Percentiles rank a stretch among this genome's conserved stretches.
Evolutionary conservation across 2,113 vertebrate species (phyloP).

Genomic region (Clarias magur): DNA sequence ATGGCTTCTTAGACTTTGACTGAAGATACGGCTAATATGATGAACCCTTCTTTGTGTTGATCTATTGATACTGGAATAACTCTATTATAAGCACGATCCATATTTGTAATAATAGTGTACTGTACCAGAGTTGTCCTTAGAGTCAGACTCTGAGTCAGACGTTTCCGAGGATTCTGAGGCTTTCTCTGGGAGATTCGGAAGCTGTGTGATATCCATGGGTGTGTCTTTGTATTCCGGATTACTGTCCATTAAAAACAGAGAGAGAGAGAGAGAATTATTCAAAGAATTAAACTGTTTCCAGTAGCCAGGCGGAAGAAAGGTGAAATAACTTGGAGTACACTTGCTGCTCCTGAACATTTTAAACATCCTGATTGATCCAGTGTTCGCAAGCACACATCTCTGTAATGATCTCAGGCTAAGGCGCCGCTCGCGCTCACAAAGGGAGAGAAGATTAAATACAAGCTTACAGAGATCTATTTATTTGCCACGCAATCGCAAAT

Average conservation of each 20-base stretch:
- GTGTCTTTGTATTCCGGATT: constrained; percentile 95
- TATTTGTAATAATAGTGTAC: neutral
- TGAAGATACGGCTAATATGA: neutral
- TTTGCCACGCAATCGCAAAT: constrained; percentile 50
- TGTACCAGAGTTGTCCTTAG: constrained; percentile 96
- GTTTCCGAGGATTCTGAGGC: constrained; percentile 94
- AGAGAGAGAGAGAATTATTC: constrained; percentile 34
- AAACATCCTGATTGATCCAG: constrained; percentile 56
- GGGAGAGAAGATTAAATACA: constrained; percentile 56
- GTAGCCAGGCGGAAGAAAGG: constrained; percentile 17
- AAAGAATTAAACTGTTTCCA: constrained; percentile 31
- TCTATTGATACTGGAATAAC: neutral
- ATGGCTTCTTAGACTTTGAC: neutral
- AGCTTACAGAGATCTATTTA: constrained; percentile 54
- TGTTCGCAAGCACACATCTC: constrained; percentile 51
- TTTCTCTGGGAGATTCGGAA: constrained; percentile 94
- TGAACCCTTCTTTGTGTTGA: neutral
- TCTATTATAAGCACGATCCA: neutral
- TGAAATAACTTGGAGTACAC: constrained; percentile 27
- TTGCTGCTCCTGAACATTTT: constrained; percentile 46
- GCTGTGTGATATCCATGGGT: constrained; percentile 94
- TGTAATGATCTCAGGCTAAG: constrained; percentile 58
- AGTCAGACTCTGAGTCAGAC: constrained; percentile 96
- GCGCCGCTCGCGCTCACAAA: constrained; percentile 34
- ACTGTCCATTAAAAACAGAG: constrained; percentile 68